Percentiles rank a stretch among this genome's conserved stretches.
Evolutionary conservation across 2,113 vertebrate genomes (phyloP).

Genomic region (Lanius ludovicianus): DNA sequence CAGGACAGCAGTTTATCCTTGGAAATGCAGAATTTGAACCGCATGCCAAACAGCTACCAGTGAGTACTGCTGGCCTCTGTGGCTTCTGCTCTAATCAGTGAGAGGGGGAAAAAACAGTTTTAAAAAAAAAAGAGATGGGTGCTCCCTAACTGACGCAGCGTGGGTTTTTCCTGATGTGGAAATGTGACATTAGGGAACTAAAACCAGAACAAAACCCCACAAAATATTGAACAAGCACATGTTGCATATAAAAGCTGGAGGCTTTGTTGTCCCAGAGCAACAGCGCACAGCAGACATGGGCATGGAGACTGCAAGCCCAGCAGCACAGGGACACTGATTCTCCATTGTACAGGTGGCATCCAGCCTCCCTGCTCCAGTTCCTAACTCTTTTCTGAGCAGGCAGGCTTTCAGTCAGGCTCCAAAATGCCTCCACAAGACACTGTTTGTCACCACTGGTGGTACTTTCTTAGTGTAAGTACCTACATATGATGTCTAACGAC

Average conservation of each 20-base stretch:
- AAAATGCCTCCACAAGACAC: not conserved
- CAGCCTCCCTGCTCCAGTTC: not conserved
- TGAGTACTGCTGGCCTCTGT: not conserved
- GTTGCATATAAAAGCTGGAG: not conserved
- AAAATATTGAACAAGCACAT: not conserved
- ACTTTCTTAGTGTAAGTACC: not conserved
- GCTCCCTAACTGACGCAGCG: not conserved
- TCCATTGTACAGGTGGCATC: not conserved
- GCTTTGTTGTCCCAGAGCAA: not conserved
- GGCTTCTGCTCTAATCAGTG: not conserved
- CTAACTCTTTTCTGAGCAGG: not conserved
- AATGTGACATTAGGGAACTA: not conserved
- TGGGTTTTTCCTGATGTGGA: not conserved
- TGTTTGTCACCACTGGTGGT: not conserved
- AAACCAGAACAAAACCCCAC: not conserved
- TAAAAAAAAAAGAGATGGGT: not conserved
- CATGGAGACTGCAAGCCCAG: not conserved
- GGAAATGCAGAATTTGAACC: not conserved
- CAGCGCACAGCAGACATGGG: not conserved
- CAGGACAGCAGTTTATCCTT: not conserved
- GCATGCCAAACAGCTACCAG: not conserved
- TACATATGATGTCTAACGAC: not conserved
- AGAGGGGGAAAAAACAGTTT: rapidly evolving
- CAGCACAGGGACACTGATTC: rapidly evolving
- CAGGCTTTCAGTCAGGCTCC: not conserved